Conservation (phyloP, 2,888 invertebrate species). For the Crematogaster levior region DNA sequence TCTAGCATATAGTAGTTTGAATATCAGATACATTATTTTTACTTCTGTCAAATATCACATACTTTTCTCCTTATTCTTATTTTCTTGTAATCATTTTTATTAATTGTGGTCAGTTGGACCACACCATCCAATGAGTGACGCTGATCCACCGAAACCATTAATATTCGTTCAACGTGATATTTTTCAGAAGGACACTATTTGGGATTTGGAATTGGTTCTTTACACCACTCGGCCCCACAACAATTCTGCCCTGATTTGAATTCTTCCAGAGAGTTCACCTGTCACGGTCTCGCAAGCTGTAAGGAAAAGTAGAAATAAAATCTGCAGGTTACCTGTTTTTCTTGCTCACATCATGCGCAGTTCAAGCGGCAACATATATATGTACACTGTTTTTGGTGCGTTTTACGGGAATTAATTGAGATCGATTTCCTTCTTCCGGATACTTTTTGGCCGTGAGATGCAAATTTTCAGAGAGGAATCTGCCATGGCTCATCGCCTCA, state of each 20-base stretch:
- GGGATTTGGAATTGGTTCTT: conserved; percentile 26
- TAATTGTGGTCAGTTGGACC: conserved; percentile 3
- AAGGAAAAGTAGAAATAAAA: conserved; percentile 63
- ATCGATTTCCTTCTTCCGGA: conserved; percentile 71
- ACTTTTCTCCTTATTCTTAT: background rate
- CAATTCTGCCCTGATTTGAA: conserved; percentile 60
- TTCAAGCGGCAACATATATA: conserved; percentile 46
- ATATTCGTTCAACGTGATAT: background rate
- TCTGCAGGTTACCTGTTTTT: conserved; percentile 66
- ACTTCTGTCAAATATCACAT: background rate
- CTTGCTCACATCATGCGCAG: conserved; percentile 47
- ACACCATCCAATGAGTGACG: background rate
- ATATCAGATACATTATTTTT: background rate
- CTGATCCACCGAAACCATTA: background rate
- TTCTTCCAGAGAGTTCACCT: conserved; percentile 74
- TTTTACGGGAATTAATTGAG: conserved; percentile 45
- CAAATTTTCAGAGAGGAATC: conserved; percentile 20
- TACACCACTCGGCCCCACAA: conserved; percentile 36
- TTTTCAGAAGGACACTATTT: conserved; percentile 1
- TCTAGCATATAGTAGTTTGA: no score
- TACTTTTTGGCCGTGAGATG: conserved; percentile 24
- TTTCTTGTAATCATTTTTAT: background rate
- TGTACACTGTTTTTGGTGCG: conserved; percentile 38
- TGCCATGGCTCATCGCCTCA: conserved; percentile 28
- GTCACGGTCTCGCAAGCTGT: conserved; percentile 69